These are phyloP conservation scores for Taeniopygia guttata DNA, from an alignment of 2,797 vertebrate species.

Conservation along the genomic window DNA sequence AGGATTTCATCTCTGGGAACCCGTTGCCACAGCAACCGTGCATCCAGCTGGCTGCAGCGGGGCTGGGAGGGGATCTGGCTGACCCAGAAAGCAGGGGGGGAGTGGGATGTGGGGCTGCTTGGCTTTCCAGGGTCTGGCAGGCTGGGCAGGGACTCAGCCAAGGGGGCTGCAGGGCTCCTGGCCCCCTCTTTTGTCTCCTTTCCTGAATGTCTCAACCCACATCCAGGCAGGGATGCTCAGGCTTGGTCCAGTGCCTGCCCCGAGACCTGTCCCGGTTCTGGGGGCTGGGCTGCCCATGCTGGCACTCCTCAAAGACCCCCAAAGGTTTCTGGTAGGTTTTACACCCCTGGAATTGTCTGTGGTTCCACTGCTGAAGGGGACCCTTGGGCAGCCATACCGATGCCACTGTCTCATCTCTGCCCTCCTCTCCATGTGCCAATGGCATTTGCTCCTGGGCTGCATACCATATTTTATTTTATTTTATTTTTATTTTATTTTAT, in stretches of 20 bases:
- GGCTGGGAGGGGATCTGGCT: constrained; percentile 39
- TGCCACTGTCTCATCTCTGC: background rate
- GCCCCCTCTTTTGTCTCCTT: background rate
- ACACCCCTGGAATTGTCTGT: background rate
- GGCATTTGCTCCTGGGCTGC: background rate
- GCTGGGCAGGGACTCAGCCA: background rate
- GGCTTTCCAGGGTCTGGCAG: background rate
- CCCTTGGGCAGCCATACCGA: background rate
- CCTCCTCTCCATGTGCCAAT: fast-evolving
- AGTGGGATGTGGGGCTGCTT: background rate
- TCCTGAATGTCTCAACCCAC: background rate
- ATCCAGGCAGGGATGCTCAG: background rate
- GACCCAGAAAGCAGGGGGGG: constrained; percentile 65
- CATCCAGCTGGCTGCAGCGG: constrained; percentile 58
- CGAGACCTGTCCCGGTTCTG: background rate
- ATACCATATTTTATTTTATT: background rate
- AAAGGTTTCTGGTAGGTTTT: background rate
- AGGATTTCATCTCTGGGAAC: constrained; percentile 59
- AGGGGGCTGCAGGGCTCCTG: fast-evolving
- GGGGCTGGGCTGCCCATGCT: fast-evolving
- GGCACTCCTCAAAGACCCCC: background rate
- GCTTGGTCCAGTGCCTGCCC: fast-evolving
- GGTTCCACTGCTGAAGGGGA: background rate
- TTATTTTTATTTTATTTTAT: background rate
- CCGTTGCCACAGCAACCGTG: constrained; percentile 67